Conservation (phyloP, 92 coral and sea anemone genomes). For the Galaxea fascicularis region DNA sequence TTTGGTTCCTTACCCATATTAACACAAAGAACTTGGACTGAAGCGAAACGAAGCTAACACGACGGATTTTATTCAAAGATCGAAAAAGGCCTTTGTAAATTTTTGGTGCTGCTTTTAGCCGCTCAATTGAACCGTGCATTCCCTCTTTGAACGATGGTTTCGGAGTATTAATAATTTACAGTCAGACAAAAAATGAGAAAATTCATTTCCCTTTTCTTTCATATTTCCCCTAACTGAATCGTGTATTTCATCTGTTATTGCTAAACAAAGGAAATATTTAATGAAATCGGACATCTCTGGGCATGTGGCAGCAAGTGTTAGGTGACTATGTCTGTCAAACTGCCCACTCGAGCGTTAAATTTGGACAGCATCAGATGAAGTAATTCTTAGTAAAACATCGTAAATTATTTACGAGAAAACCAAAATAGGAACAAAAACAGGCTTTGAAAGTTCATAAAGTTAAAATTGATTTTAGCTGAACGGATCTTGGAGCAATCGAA, state of each 20-base stretch:
- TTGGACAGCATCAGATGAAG: constrained; percentile 21
- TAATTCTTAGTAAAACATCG: constrained; percentile 40
- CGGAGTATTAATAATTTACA: constrained; percentile 17
- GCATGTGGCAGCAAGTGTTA: constrained; percentile 28
- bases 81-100: not conserved
- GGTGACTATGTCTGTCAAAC: constrained; percentile 24
- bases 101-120: not conserved
- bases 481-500: constrained; percentile 1
- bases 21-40: not conserved
- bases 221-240: not conserved
- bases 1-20: not conserved
- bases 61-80: not conserved
- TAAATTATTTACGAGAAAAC: constrained; percentile 12
- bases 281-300: not conserved
- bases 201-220: not conserved
- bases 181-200: not conserved
- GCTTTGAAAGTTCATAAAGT: not conserved
- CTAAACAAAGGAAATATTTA: constrained; percentile 17
- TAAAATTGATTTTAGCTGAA: not conserved
- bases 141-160: not conserved
- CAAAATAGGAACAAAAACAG: constrained; percentile 42
- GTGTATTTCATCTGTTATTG: not conserved
- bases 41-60: not conserved
- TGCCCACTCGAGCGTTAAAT: constrained; percentile 24
- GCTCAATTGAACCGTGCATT: not conserved